phyloP scores from a whole-genome alignment of 2,888 invertebrate species.

The Apotomis betuletana region DNA sequence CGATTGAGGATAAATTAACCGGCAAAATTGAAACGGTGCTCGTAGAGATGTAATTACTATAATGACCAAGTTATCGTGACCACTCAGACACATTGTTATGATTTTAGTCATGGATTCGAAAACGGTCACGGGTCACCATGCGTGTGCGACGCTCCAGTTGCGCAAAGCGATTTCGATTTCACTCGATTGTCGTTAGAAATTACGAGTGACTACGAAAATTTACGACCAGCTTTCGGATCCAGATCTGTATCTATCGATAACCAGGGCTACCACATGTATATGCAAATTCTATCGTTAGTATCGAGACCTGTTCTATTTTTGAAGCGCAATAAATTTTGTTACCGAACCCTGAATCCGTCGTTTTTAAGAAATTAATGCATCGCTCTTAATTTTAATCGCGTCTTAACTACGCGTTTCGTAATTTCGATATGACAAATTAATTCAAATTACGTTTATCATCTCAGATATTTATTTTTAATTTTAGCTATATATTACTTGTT shows the following conservation, averaged over 20 bases:
- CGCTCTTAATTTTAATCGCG: conserved; percentile 28
- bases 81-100: conserved; percentile 74
- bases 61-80: conserved; percentile 75
- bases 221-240: conserved; percentile 33
- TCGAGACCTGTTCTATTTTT: conserved; percentile 25
- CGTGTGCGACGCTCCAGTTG: conserved; percentile 62
- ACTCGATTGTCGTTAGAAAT: conserved; percentile 52
- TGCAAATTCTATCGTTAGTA: conserved; percentile 10
- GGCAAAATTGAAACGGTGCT: conserved; percentile 57
- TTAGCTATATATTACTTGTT: conserved; percentile 66
- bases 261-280: conserved; percentile 24
- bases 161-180: conserved; percentile 72
- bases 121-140: conserved; percentile 74
- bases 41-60: conserved; percentile 72
- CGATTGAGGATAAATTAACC: conserved; percentile 44
- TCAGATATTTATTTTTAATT: conserved; percentile 49
- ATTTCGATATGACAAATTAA: conserved; percentile 36
- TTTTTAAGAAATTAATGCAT: conserved; percentile 14
- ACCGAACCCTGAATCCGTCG: conserved; percentile 5
- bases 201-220: conserved; percentile 38
- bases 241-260: conserved; percentile 29
- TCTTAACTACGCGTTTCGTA: conserved; percentile 27
- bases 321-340: conserved; percentile 17
- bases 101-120: conserved; percentile 78
- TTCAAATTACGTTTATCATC: conserved; percentile 32